phyloP scores from a whole-genome alignment of 2,797 vertebrate species.

The Sebastes variabilis region DNA sequence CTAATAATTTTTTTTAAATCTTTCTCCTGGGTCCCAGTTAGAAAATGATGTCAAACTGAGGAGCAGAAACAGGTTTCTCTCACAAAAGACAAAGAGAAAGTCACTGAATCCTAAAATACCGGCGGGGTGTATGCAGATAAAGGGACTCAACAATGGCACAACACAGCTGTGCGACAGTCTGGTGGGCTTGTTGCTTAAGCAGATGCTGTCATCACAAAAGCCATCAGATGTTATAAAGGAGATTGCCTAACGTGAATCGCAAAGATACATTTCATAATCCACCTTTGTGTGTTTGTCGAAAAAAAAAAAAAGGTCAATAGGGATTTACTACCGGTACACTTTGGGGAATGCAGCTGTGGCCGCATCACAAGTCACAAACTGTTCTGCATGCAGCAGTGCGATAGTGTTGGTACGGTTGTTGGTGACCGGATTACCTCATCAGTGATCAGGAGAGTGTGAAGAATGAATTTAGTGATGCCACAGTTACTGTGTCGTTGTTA shows the following conservation, averaged over 20 bases:
- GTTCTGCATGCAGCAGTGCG: neutral
- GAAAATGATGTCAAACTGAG: neutral
- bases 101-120: slow-evolving; percentile 47
- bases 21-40: neutral
- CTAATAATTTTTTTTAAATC: too few relatives aligned
- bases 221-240: slow-evolving; percentile 34
- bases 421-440: neutral
- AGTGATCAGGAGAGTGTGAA: neutral
- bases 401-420: neutral
- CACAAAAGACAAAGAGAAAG: slow-evolving; percentile 10
- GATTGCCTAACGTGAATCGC: slow-evolving; percentile 10
- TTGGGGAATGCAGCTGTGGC: slow-evolving; percentile 24
- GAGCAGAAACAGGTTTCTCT: neutral
- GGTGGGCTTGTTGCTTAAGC: slow-evolving; percentile 29
- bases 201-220: slow-evolving; percentile 39
- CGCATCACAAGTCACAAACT: neutral
- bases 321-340: slow-evolving; percentile 26
- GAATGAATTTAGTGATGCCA: neutral
- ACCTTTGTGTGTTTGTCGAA: slow-evolving; percentile 31
- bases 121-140: neutral
- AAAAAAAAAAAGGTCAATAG: slow-evolving; percentile 17
- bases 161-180: slow-evolving; percentile 39
- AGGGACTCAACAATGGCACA: slow-evolving; percentile 15
- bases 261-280: slow-evolving; percentile 27
- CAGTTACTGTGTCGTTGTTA: neutral